Evolutionary conservation across 2,888 invertebrate species (phyloP), one percentile per base, ranked within the genome.

Genomic region (Lithophane semibrunnea): DNA sequence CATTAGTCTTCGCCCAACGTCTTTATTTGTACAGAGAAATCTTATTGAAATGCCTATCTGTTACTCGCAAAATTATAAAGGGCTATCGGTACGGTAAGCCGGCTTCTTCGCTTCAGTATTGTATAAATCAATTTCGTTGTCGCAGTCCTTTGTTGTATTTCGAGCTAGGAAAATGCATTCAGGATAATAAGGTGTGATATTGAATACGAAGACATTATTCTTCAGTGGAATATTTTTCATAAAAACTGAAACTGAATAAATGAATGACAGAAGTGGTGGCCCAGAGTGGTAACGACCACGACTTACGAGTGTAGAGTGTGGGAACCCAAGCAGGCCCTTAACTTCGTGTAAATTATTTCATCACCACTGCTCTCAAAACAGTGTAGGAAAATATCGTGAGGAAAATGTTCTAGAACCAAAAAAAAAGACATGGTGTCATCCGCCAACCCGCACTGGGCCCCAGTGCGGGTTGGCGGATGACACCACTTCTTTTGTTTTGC

Each of bases 1-100:
- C 96, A 96, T 96, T 96, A 96, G 95, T 94, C 93, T 90, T 91
- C 90, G 89, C 92, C 90, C 89, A 95, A 94, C 93, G 94, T 95
- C 95, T 95, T 95, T 95, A 95, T 95, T 94, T 94, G 93, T 94
- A 93, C 91, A 90, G 90, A 89, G 90, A 91, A 81, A 91, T 92
- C 92, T 92, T 92, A 92, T 92, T 92, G 91, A 91, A 92, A 92
- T 91, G 90, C 91, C 91, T 91, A 91, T 90, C 90, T 86, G 89
- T 87, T 89, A 89, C 89, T 88, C 82, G 79, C 77, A 83, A 91
- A 91, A 91, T 92, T 92, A 92, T 91, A 91, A 92, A 90, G 91
- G 91, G 89, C 88, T 90, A 91, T 90, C 88, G 89, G 79, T 61
- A 84, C 84, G 81, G 87, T 84, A 75, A 82, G 88, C 88, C 82